Evolutionary conservation across 2,113 vertebrate species (phyloP).

Genomic region (Patagioenas fasciata): DNA sequence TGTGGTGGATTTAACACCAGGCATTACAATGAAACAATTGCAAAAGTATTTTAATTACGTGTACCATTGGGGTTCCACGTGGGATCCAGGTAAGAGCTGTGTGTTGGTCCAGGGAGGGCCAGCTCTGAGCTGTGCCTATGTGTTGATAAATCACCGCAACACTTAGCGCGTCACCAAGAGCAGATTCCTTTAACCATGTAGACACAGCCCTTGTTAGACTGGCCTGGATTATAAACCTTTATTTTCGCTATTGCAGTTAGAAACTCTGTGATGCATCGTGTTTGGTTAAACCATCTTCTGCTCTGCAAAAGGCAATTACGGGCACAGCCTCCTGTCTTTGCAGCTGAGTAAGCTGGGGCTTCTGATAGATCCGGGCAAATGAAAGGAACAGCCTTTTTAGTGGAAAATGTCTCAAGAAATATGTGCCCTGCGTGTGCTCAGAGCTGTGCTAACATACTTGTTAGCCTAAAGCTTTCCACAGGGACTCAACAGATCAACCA

Average conservation of each 20-base stretch:
- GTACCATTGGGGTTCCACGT: rapidly evolving
- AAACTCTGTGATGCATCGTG: neutral
- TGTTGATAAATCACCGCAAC: neutral
- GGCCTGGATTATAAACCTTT: neutral
- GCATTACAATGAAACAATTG: rapidly evolving
- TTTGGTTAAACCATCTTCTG: neutral
- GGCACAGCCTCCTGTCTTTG: neutral
- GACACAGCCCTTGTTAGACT: neutral
- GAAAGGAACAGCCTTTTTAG: neutral
- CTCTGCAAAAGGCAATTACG: neutral
- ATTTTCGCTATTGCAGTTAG: neutral
- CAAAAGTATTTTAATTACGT: rapidly evolving
- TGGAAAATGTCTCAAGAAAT: neutral
- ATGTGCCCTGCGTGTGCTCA: no score
- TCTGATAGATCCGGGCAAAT: neutral
- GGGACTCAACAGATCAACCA: neutral
- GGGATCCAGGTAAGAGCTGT: neutral
- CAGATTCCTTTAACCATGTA: neutral
- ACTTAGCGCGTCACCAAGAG: neutral
- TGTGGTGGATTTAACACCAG: rapidly evolving
- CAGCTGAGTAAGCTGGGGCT: neutral
- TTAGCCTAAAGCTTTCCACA: neutral
- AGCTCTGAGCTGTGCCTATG: neutral
- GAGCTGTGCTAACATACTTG: neutral
- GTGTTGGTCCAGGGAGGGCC: neutral